Evolutionary conservation across 1,140 invertebrate species (phyloP).

Genomic region (Ceratitis capitata): DNA sequence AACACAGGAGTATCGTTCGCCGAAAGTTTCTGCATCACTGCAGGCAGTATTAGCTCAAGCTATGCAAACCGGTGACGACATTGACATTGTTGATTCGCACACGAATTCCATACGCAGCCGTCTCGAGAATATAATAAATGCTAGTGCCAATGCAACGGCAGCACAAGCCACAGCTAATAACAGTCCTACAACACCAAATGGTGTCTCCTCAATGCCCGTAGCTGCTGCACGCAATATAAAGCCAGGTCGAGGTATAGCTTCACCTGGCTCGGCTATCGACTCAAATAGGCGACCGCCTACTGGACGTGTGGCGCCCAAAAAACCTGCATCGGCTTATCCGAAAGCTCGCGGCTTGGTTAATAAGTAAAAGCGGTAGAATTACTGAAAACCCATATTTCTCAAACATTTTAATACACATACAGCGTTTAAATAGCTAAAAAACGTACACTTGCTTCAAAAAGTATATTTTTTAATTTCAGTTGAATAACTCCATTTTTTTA

Average conservation of each 20-base stretch:
- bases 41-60: conserved; percentile 80
- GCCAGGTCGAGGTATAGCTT: conserved; percentile 52
- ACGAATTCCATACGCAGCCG: conserved; percentile 60
- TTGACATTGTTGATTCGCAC: conserved; percentile 68
- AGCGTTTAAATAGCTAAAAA: not conserved
- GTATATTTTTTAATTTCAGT: not conserved
- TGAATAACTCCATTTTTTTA: not conserved
- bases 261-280: conserved; percentile 53
- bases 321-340: conserved; percentile 63
- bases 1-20: conserved; percentile 81
- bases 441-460: no score
- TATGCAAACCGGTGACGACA: conserved; percentile 76
- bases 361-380: conserved; percentile 52
- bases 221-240: conserved; percentile 50
- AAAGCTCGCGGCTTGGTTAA: conserved; percentile 64
- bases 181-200: conserved; percentile 29
- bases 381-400: not conserved
- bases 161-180: conserved; percentile 28
- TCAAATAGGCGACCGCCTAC: conserved; percentile 59
- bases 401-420: not conserved
- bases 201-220: not conserved
- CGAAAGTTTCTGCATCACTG: conserved; percentile 76
- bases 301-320: conserved; percentile 54
- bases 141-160: conserved; percentile 50
- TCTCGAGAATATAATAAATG: conserved; percentile 63